These are phyloP conservation scores for Clusia tigrina DNA, from an alignment of 2,888 invertebrate genomes.

Conservation along the genomic window DNA sequence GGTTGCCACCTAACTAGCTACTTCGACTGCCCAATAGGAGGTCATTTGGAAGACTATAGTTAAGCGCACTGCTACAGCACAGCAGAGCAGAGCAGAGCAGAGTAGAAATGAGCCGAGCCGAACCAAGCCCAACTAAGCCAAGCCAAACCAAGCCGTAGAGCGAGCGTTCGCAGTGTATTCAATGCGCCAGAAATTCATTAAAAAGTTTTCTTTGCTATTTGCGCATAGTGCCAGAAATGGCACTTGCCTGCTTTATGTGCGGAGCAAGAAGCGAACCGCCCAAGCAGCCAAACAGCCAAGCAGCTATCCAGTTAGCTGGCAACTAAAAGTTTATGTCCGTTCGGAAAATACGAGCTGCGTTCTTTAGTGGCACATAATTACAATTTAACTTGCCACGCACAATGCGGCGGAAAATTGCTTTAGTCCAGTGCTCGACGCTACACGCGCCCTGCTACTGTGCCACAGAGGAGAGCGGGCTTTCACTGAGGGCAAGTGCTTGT, in stretches of 20 bases:
- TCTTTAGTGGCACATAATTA: conserved; percentile 23
- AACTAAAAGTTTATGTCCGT: conserved; percentile 15
- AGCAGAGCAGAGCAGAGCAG: too few species aligned
- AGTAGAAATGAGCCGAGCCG: too few species aligned
- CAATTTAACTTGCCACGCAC: conserved; percentile 22
- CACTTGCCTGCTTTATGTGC: conserved; percentile 8
- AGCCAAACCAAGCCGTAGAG: too few species aligned
- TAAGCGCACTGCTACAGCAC: too few species aligned
- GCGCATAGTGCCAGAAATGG: conserved; percentile 24
- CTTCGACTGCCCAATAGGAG: not conserved
- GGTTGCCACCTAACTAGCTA: not conserved
- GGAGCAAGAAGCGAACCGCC: not conserved
- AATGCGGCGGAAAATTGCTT: conserved; percentile 23
- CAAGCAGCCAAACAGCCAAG: not conserved
- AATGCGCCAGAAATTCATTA: conserved; percentile 27
- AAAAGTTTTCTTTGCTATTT: conserved; percentile 26
- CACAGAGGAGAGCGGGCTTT: too few species aligned
- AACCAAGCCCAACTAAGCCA: too few species aligned
- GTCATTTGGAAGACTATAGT: not conserved
- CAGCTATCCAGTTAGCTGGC: not conserved
- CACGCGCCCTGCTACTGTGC: too few species aligned
- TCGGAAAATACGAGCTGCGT: conserved; percentile 21
- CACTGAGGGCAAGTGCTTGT: too few species aligned
- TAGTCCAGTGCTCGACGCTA: not conserved
- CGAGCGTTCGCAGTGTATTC: conserved; percentile 12